Conservation (phyloP, 2,888 invertebrate species). For the Slavum lentiscoides region DNA sequence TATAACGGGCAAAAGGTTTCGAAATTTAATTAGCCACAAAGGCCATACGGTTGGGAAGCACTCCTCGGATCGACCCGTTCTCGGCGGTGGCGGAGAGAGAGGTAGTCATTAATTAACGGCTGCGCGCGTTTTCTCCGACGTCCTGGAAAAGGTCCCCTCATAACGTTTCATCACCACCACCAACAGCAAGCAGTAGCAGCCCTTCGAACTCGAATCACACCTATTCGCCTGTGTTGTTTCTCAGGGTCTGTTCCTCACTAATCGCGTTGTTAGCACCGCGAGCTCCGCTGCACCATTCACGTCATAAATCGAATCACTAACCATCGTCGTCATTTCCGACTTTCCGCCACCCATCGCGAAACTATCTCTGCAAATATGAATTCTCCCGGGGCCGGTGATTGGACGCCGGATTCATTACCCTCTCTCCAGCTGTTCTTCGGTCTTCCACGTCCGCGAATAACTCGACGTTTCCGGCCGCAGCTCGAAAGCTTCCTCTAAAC, state of each 20-base stretch:
- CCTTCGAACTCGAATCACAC: constrained; percentile 2
- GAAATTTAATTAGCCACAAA: constrained; percentile 21
- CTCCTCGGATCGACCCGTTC: too few species aligned
- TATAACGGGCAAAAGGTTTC: neutral
- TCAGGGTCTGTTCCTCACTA: neutral
- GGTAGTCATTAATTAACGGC: constrained; percentile 23
- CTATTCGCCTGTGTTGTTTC: neutral
- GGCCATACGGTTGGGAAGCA: neutral
- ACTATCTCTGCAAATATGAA: neutral
- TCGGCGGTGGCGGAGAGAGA: too few species aligned
- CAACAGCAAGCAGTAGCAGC: too few species aligned
- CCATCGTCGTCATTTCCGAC: neutral
- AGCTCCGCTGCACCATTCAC: too few species aligned
- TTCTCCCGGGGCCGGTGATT: too few species aligned
- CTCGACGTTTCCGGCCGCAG: too few species aligned
- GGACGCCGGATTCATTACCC: too few species aligned
- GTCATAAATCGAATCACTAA: neutral
- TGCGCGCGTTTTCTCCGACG: neutral
- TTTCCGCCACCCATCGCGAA: neutral
- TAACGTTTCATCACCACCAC: too few species aligned
- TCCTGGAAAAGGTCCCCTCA: too few species aligned
- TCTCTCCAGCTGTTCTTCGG: too few species aligned
- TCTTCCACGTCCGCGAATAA: too few species aligned
- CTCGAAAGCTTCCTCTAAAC: too few species aligned
- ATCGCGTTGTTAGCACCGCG: constrained; percentile 1